These are phyloP conservation scores for Ciconia stormi DNA, from an alignment of 2,113 vertebrate genomes.

Conservation along the genomic window DNA sequence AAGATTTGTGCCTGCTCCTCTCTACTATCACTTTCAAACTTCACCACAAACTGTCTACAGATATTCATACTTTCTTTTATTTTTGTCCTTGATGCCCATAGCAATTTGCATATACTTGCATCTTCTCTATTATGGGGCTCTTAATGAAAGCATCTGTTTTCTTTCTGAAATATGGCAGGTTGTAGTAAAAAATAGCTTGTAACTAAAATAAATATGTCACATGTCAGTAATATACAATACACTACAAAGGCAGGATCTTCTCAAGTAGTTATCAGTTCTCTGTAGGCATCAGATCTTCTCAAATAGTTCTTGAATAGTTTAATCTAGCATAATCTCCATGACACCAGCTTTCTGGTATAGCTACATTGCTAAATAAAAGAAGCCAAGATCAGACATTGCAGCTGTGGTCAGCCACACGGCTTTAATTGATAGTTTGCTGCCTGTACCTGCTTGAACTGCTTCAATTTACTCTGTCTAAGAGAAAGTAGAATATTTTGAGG, in stretches of 20 bases:
- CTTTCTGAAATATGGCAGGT: not conserved
- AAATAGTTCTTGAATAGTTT: not conserved
- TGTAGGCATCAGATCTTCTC: not conserved
- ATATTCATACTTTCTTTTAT: slow-evolving; percentile 25
- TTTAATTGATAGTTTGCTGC: not conserved
- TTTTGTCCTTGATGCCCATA: not conserved
- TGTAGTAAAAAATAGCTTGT: not conserved
- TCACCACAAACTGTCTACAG: slow-evolving; percentile 45
- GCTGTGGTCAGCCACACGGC: not conserved
- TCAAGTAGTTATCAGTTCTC: not conserved
- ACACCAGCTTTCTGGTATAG: not conserved
- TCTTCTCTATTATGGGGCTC: not conserved
- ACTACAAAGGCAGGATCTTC: not conserved
- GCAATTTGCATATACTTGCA: not conserved
- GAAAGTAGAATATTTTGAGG: not conserved
- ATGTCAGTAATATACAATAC: not conserved
- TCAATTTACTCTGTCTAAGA: not conserved
- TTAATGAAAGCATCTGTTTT: not conserved
- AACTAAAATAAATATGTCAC: not conserved
- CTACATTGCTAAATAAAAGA: not conserved
- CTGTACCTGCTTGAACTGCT: not conserved
- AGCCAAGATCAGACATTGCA: not conserved
- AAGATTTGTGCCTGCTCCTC: slow-evolving; percentile 61
- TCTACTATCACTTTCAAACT: slow-evolving; percentile 63
- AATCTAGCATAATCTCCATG: not conserved